Percentiles rank a stretch among this genome's conserved stretches.
Conservation (phyloP, 37 sponge, comb jelly and placozoan species). For the Amphimedon queenslandica region DNA sequence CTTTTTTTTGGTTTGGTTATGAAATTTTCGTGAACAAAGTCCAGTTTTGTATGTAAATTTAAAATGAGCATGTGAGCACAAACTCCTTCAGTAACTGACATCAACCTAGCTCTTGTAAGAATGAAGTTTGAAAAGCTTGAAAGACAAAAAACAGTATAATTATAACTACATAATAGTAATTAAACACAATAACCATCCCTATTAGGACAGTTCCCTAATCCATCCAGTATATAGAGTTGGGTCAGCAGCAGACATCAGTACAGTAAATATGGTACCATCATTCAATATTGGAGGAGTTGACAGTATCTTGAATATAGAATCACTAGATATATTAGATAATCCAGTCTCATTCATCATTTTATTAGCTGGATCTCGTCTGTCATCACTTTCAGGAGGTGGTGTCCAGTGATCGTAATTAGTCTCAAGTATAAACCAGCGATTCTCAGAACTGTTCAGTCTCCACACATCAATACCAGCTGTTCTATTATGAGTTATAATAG, state of each 20-base stretch:
- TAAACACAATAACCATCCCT: conserved; percentile 3
- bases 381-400: conserved; percentile 72
- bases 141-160: not conserved
- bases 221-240: conserved; percentile 49
- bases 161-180: not conserved
- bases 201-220: conserved; percentile 6
- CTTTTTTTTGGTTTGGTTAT: too few species aligned
- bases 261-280: conserved; percentile 71
- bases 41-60: too few species aligned
- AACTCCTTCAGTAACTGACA: too few species aligned
- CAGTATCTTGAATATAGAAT: conserved; percentile 60
- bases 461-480: conserved; percentile 44
- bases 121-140: too few species aligned
- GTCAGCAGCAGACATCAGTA: conserved; percentile 70
- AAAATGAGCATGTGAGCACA: too few species aligned
- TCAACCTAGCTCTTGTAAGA: too few species aligned
- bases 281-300: conserved; percentile 79
- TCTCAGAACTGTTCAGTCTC: conserved; percentile 41
- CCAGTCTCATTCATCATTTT: conserved; percentile 62
- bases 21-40: too few species aligned
- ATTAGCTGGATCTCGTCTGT: conserved; percentile 81
- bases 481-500: conserved; percentile 81
- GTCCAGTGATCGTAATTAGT: conserved; percentile 93
- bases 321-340: conserved; percentile 14
- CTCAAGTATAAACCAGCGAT: conserved; percentile 82